Base-by-base conservation (phyloP, 2,113 vertebrate genomes). In the Sorex araneus region DNA sequence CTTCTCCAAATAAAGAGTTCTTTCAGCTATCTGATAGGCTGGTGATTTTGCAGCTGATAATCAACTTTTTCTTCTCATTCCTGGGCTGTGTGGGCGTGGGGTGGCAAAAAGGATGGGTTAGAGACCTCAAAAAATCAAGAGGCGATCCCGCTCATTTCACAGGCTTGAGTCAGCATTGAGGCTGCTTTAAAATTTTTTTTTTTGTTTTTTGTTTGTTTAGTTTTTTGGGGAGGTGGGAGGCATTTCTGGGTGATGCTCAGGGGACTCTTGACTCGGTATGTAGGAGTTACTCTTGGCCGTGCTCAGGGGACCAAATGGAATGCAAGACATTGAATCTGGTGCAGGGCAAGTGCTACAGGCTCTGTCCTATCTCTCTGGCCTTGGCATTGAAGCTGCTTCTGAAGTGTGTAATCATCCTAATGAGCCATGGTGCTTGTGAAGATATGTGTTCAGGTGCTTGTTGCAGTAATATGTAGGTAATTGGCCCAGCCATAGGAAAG, bases 391-490 rank as follows among this genome's bases (percentile, higher is more conserved):
- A n/a, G 70, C 63, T 43, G 66, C 19, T 73, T 92, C 64, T 47
- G 69, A 91, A 76, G 43, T 69, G 67, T 84, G 30, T 75, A 87
- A 92, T 94, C 15, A 30, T 86, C 90, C 64, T 96, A 95, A 96
- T 79, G 91, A 96, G 82, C 85, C 2, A 0, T 47, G 50, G 77
- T 0, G 0, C 93, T 96, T 95, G 95, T 96, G 81, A 67, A 90
- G 73, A 69, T 88, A 15, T 63, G 87, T 75, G 92, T 79, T 25
- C 4, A 0, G 27, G 86, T 4, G 45, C 85, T 87, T 13, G 92
- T 92, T 93, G 84, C 93, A 81, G 89, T 88, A 70, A 81, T 74
- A 11, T 80, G 95, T 87, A 95, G 84, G 96, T 97, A 97, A 97
- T 97, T 97, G 96, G 95, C 28, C 60, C 70, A 85, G 96, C 94